These are phyloP conservation scores for Polydrusus tereticollis DNA, from an alignment of 2,888 invertebrate species.

Conservation along the genomic window DNA sequence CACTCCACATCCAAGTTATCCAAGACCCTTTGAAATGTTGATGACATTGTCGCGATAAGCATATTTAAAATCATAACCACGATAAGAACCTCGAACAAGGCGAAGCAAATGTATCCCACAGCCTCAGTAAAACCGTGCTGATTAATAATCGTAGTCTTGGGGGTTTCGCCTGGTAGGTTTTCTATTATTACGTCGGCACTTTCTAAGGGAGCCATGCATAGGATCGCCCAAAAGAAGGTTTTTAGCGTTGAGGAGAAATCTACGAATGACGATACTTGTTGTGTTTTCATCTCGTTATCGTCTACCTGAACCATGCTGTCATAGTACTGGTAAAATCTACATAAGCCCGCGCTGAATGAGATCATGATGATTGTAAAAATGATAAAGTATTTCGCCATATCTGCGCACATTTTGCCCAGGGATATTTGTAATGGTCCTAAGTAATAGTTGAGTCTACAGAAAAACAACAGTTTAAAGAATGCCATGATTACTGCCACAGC, in stretches of 20 bases:
- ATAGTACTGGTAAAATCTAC: conserved; percentile 76
- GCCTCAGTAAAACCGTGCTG: conserved; percentile 74
- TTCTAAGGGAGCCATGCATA: conserved; percentile 76
- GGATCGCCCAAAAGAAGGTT: conserved; percentile 79
- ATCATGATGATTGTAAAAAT: conserved; percentile 74
- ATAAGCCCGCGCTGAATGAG: conserved; percentile 74
- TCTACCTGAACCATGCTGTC: conserved; percentile 68
- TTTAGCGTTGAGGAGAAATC: conserved; percentile 72
- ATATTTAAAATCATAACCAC: conserved; percentile 82
- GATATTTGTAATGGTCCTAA: conserved; percentile 78
- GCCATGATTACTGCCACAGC: conserved; percentile 77
- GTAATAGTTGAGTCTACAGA: conserved; percentile 74
- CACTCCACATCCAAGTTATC: conserved; percentile 80
- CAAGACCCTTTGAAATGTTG: conserved; percentile 79
- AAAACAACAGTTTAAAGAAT: conserved; percentile 74
- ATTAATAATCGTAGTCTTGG: conserved; percentile 69
- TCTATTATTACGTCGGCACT: conserved; percentile 77
- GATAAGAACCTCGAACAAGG: conserved; percentile 78
- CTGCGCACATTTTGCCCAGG: conserved; percentile 77
- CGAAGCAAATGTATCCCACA: conserved; percentile 78
- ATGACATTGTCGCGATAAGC: conserved; percentile 85
- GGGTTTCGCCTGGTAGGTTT: conserved; percentile 69
- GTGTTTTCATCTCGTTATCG: conserved; percentile 71
- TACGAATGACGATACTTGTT: conserved; percentile 73
- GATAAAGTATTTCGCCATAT: conserved; percentile 74